Evolutionary conservation across 2,888 invertebrate genomes (phyloP).

Genomic region (Tetheella fluctuosa): DNA sequence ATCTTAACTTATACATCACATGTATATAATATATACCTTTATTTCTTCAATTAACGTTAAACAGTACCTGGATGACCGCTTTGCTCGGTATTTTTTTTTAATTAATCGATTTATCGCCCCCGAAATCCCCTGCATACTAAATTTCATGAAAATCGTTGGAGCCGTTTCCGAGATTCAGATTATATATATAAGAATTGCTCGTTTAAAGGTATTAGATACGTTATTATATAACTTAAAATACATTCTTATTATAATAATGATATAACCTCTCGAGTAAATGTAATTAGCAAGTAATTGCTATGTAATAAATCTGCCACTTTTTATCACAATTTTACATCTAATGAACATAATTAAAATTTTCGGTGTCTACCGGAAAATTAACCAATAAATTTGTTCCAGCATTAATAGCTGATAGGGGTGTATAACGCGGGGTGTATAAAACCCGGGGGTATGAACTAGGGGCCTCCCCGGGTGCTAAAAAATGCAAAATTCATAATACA

Average conservation of each 20-base stretch:
- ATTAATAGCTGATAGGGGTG: constrained; percentile 25
- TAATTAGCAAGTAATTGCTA: constrained; percentile 27
- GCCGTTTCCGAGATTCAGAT: too few species aligned
- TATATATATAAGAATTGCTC: too few species aligned
- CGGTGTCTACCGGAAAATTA: constrained; percentile 37
- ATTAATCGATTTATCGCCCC: too few species aligned
- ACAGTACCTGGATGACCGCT: too few species aligned
- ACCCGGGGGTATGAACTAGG: constrained; percentile 18
- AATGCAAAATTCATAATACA: constrained; percentile 40
- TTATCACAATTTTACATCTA: constrained; percentile 12
- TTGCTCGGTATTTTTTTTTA: too few species aligned
- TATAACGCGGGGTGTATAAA: constrained; percentile 22
- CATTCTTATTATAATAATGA: not conserved
- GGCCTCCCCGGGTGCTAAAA: constrained; percentile 14
- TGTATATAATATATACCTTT: too few species aligned
- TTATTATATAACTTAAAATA: not conserved
- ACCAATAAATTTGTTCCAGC: constrained; percentile 38
- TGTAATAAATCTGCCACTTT: constrained; percentile 26
- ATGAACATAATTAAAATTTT: constrained; percentile 22
- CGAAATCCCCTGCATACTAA: too few species aligned
- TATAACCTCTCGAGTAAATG: constrained; percentile 18
- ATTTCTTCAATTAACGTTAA: too few species aligned
- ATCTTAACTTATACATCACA: too few species aligned
- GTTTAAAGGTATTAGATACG: too few species aligned
- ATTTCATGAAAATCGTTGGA: too few species aligned